Evolutionary conservation across 2,113 vertebrate genomes (phyloP).

Genomic region (Spheniscus mendiculus): DNA sequence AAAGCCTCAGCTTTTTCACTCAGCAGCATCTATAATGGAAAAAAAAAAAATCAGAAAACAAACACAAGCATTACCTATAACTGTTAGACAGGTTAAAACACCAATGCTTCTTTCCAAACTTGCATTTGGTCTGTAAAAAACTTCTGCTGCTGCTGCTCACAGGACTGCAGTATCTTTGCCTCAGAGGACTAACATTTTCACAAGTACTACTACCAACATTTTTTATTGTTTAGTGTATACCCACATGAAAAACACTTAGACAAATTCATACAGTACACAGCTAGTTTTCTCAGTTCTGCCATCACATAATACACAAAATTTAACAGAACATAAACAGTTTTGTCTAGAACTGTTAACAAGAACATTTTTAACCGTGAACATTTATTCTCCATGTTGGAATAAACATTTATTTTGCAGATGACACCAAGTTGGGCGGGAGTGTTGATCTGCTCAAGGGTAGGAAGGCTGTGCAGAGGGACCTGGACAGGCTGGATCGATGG

Average conservation of each 20-base stretch:
- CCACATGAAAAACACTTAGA: neutral
- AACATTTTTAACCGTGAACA: neutral
- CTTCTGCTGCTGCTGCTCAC: neutral
- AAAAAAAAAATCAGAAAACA: neutral
- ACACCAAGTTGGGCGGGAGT: too few species aligned
- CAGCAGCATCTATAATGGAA: slow-evolving; percentile 85
- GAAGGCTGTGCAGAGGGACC: too few species aligned
- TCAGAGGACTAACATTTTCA: neutral
- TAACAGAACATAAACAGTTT: neutral
- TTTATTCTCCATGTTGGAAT: neutral
- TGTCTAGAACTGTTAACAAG: neutral
- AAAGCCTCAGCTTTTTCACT: slow-evolving; percentile 93
- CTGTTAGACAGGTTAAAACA: neutral
- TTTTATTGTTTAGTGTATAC: neutral
- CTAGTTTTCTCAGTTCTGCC: neutral
- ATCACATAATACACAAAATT: neutral
- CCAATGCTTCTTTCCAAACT: neutral
- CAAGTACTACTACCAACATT: neutral
- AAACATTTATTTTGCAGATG: neutral
- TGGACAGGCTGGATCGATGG: too few species aligned
- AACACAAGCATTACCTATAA: neutral
- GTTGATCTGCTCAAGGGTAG: too few species aligned
- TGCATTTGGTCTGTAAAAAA: neutral
- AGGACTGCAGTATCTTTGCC: neutral
- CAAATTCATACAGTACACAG: neutral